A percentile compares a stretch with the other conserved stretches of the same genome.
These are phyloP conservation scores for Malurus elegans DNA, from an alignment of 2,113 vertebrate genomes.

Conservation along the genomic window DNA sequence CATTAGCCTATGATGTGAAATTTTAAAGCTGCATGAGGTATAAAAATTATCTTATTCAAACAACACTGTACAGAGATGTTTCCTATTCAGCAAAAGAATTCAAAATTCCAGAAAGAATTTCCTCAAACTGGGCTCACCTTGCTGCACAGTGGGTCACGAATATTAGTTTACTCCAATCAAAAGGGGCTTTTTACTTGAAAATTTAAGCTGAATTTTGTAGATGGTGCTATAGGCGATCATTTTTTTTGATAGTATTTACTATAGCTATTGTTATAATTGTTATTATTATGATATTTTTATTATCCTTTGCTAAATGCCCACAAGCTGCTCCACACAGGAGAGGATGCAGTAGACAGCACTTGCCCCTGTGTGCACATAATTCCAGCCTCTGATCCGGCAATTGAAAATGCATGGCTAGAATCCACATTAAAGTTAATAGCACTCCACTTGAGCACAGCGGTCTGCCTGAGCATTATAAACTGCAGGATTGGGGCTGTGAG, in stretches of 20 bases:
- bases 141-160: neutral
- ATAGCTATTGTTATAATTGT: neutral
- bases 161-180: neutral
- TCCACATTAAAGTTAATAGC: conserved; percentile 20
- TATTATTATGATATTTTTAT: neutral
- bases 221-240: neutral
- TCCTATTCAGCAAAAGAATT: neutral
- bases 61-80: neutral
- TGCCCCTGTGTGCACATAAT: neutral
- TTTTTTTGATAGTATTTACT: neutral
- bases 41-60: neutral
- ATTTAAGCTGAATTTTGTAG: neutral
- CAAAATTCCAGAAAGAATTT: neutral
- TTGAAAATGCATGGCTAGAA: conserved; percentile 6
- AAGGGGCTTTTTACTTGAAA: neutral
- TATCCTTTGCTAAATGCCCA: neutral
- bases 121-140: neutral
- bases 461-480: neutral
- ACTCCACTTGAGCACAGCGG: neutral
- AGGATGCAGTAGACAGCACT: neutral
- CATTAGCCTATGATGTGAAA: neutral
- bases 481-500: neutral
- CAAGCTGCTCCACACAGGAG: neutral
- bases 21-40: neutral
- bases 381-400: neutral